Conservation (phyloP, 2,113 vertebrate species). For the Elephantulus edwardii region DNA sequence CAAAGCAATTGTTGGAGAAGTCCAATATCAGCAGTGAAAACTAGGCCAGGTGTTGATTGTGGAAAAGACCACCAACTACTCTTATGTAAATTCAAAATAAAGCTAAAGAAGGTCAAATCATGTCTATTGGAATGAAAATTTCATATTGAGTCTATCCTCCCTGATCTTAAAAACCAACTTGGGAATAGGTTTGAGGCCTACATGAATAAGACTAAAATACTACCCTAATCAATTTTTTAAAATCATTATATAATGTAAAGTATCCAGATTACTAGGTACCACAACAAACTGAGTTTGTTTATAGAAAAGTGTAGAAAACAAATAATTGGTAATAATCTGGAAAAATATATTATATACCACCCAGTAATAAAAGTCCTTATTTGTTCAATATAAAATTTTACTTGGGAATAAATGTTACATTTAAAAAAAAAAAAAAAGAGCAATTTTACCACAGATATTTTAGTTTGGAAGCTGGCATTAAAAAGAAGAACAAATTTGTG, state of each 20-base stretch:
- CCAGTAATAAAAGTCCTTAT: slow-evolving; percentile 5
- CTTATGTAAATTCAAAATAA: too few relatives aligned
- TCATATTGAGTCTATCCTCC: too few relatives aligned
- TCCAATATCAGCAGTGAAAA: too few relatives aligned
- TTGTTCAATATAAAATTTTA: not conserved
- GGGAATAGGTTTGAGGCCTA: too few relatives aligned
- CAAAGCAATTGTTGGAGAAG: too few relatives aligned
- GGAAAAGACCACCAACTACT: too few relatives aligned
- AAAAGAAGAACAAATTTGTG: not conserved
- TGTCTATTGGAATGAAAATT: too few relatives aligned
- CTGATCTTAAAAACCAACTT: too few relatives aligned
- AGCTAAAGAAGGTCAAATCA: too few relatives aligned
- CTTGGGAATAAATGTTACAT: slow-evolving; percentile 12
- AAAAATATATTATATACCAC: not conserved
- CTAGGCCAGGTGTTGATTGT: too few relatives aligned
- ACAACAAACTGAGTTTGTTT: not conserved
- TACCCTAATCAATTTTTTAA: not conserved
- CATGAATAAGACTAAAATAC: not conserved
- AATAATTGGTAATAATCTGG: not conserved
- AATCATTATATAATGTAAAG: not conserved
- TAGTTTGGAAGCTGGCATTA: not conserved
- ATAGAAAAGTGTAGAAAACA: too few relatives aligned
- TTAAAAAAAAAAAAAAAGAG: too few relatives aligned
- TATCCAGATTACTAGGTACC: not conserved
- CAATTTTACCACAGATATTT: slow-evolving; percentile 11